A percentile compares a stretch with the other conserved stretches of the same genome.
These are phyloP conservation scores for Clarias fuscus DNA, from an alignment of 2,797 vertebrate genomes.

Conservation along the genomic window DNA sequence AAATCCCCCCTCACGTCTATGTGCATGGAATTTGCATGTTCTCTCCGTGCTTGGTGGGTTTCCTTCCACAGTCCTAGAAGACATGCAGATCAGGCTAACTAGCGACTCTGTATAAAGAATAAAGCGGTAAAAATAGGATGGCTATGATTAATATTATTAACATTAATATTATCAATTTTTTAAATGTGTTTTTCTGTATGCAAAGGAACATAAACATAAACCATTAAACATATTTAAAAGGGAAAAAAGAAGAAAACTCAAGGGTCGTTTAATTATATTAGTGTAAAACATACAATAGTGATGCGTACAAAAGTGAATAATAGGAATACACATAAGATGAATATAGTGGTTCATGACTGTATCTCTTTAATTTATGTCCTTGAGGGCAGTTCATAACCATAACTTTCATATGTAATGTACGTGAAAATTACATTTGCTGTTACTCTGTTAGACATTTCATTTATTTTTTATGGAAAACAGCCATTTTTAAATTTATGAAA, in stretches of 20 bases:
- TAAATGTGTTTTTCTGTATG: background rate
- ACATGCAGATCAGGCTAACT: too few species aligned
- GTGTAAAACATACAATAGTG: background rate
- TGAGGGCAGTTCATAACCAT: background rate
- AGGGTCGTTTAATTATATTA: background rate
- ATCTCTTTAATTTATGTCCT: background rate
- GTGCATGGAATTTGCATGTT: too few species aligned
- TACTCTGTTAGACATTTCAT: background rate
- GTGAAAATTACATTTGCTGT: too few species aligned
- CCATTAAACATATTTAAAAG: background rate
- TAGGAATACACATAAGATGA: background rate
- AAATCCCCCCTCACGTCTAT: too few species aligned
- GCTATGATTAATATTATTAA: too few species aligned
- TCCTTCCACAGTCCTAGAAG: too few species aligned
- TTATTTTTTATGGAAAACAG: too few species aligned
- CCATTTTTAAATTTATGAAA: too few species aligned
- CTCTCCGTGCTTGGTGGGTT: too few species aligned
- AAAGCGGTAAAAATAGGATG: too few species aligned
- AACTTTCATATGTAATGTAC: background rate
- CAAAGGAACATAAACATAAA: background rate
- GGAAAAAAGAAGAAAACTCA: background rate
- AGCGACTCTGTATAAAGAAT: too few species aligned
- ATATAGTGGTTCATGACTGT: background rate
- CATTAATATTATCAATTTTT: too few species aligned
- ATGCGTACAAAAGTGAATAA: background rate